Evolutionary conservation across 2,113 vertebrate genomes (phyloP).

Genomic region (Gadus chalcogrammus): DNA sequence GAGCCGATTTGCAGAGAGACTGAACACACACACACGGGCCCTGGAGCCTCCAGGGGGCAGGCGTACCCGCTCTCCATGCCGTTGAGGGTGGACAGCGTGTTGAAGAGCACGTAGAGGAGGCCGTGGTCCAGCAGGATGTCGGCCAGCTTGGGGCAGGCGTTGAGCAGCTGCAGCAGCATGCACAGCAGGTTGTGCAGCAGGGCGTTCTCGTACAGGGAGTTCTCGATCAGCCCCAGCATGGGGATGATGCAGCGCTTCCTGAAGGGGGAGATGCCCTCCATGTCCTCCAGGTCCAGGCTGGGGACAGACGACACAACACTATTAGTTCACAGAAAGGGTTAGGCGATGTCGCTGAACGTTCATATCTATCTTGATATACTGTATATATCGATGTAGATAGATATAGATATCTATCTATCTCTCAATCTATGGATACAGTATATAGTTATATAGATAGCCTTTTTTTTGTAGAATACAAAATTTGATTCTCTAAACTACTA

Average conservation of each 20-base stretch:
- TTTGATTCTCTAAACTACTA: too few relatives aligned
- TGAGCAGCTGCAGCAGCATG: slow-evolving; percentile 89
- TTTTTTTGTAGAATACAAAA: too few relatives aligned
- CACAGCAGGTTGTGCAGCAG: slow-evolving; percentile 89
- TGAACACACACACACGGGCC: too few relatives aligned
- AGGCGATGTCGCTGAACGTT: too few relatives aligned
- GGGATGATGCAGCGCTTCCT: slow-evolving; percentile 91
- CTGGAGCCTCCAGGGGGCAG: too few relatives aligned
- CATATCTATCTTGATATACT: too few relatives aligned
- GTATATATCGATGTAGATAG: too few relatives aligned
- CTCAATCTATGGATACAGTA: too few relatives aligned
- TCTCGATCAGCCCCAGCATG: slow-evolving; percentile 91
- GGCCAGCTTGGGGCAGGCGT: slow-evolving; percentile 91
- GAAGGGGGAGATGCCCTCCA: slow-evolving; percentile 87
- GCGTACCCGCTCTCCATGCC: slow-evolving; percentile 90
- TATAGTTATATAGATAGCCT: too few relatives aligned
- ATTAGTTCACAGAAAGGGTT: too few relatives aligned
- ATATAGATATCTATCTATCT: too few relatives aligned
- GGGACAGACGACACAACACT: neutral
- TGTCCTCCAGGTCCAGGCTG: slow-evolving; percentile 90
- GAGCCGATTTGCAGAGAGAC: too few relatives aligned
- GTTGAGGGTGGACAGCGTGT: slow-evolving; percentile 89
- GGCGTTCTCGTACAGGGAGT: slow-evolving; percentile 87
- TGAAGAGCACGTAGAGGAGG: slow-evolving; percentile 92
- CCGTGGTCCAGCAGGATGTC: slow-evolving; percentile 96